Percentiles rank a stretch among this genome's conserved stretches.
These are phyloP conservation scores for Eupithecia abbreviata DNA, from an alignment of 2,888 invertebrate genomes.

Conservation along the genomic window DNA sequence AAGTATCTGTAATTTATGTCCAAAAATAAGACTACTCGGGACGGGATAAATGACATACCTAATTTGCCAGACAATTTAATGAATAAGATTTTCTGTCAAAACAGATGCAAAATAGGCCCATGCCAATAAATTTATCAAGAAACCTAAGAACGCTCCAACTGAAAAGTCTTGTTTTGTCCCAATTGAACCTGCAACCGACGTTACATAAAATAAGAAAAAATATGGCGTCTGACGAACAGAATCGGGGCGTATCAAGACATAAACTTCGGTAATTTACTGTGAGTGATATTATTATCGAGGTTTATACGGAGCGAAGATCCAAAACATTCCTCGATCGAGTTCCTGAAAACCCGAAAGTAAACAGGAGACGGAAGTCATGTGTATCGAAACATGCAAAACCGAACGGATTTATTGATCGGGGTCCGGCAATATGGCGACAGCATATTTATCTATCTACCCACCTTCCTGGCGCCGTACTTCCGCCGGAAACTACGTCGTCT, in stretches of 20 bases:
- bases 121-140: no score
- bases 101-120: no score
- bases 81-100: no score
- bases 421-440: constrained; percentile 78
- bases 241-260: constrained; percentile 3
- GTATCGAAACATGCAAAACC: constrained; percentile 77
- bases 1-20: no score
- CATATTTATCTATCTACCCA: constrained; percentile 77
- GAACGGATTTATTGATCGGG: constrained; percentile 79
- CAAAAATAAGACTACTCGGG: no score
- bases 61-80: no score
- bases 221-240: neutral
- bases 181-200: no score
- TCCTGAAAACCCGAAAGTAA: constrained; percentile 58
- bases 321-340: constrained; percentile 29
- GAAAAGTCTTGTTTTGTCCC: no score
- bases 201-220: neutral
- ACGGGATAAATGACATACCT: no score
- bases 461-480: constrained; percentile 82
- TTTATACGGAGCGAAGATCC: constrained; percentile 14
- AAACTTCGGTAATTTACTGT: constrained; percentile 7
- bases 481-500: constrained; percentile 81
- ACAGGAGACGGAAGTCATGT: constrained; percentile 79
- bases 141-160: no score
- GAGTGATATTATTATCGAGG: neutral